Base-by-base conservation (phyloP, 2,113 vertebrate species). In the Trachemys scripta region DNA sequence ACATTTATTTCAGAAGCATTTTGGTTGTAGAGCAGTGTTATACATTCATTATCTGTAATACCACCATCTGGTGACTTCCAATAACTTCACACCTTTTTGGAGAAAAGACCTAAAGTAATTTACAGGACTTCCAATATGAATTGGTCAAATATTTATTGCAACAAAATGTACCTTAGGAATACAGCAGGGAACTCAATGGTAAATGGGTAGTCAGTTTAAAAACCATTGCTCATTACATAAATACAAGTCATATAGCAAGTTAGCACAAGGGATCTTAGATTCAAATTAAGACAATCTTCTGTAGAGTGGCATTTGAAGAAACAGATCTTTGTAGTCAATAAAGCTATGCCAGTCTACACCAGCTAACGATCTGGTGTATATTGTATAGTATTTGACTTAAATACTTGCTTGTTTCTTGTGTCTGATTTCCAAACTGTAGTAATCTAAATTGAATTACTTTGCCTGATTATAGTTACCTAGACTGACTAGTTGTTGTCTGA, bases 71-170 rank as follows among this genome's bases (percentile, higher is more conserved):
- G n/a, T 92, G 24, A 69, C 72, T 49, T 13, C 5, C 80, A 29
- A 31, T 75, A 80, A 87, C 75, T 78, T 7, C 27, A 50, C 42
- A 91, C 47, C 3, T 42, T 87, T 25, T 25, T 75, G 35, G 25
- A 83, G 35, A 25, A 50, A 3, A 4, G 4, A 0, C 0, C 22
- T 56, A 38, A 45, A 89, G 56, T 1, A 24, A 14, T 10, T 84
- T 50, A 5, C 0, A 2, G 6, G 2, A 79, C 1, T 5, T 42
- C 6, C 50, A 1, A 1, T 57, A 31, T 54, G 56, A 94, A 92
- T 54, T 10, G 1, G 1, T 65, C 87, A 50, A 2, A 87, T 8
- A 49, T 2, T 1, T 83, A 89, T 31, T 79, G 35, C 80, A 85
- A 8, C 31, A 87, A 90, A 89, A 87, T 25, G 91, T 69, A 1